phyloP scores from a whole-genome alignment of 2,113 vertebrate genomes.

The Myrmophylax atrothorax region DNA sequence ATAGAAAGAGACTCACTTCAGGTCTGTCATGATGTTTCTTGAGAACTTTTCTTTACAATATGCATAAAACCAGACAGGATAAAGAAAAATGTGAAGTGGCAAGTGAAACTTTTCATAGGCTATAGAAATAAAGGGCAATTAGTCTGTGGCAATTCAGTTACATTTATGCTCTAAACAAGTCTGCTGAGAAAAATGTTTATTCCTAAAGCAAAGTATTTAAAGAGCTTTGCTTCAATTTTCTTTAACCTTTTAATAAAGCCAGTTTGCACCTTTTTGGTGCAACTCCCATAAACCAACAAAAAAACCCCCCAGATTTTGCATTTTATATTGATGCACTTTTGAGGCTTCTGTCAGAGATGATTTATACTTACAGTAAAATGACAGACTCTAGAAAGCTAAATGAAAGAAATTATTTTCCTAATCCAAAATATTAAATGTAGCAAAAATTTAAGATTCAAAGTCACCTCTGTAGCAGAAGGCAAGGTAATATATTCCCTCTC shows the following conservation, averaged over 20 bases:
- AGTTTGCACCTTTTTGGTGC: neutral
- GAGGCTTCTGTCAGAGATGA: neutral
- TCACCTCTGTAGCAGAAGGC: neutral
- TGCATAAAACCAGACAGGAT: neutral
- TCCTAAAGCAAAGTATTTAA: neutral
- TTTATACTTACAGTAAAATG: neutral
- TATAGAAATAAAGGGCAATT: neutral
- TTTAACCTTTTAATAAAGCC: neutral
- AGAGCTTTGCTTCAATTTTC: neutral
- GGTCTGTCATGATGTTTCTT: neutral
- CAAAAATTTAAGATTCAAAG: neutral
- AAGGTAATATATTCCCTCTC: neutral
- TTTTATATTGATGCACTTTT: neutral
- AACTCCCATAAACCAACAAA: neutral
- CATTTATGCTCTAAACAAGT: neutral
- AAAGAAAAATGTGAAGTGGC: neutral
- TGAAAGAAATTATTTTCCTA: neutral
- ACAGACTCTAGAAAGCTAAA: neutral
- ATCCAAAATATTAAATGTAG: neutral
- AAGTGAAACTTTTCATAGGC: neutral
- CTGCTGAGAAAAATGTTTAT: neutral
- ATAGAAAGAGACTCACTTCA: neutral
- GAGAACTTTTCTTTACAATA: slow-evolving; percentile 2
- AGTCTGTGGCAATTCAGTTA: neutral
- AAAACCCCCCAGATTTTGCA: neutral